Percentiles rank a stretch among this genome's conserved stretches.
Conservation (phyloP, 1,140 invertebrate genomes). For the Neodiprion fabricii region DNA sequence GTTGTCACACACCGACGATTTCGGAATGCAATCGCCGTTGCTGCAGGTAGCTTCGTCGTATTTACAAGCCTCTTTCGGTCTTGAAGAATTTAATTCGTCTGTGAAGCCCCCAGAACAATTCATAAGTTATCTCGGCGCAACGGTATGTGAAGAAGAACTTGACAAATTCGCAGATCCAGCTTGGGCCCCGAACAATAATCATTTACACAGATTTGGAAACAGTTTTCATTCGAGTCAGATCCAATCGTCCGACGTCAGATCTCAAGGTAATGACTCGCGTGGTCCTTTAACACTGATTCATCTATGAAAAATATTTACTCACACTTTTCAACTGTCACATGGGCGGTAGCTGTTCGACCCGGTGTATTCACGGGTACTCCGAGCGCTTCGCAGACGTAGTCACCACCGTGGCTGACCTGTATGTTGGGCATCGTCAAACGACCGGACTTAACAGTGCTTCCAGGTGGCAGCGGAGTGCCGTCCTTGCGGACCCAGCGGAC, state of each 20-base stretch:
- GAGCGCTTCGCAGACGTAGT: constrained; percentile 83
- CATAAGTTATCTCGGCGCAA: neutral
- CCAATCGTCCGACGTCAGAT: neutral
- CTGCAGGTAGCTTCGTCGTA: constrained; percentile 87
- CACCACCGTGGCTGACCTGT: constrained; percentile 75
- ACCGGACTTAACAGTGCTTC: constrained; percentile 74
- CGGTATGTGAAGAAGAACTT: neutral
- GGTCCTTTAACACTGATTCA: neutral
- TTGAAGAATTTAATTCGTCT: constrained; percentile 57
- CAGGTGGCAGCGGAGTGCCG: constrained; percentile 73
- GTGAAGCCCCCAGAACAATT: constrained; percentile 14
- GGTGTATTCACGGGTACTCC: constrained; percentile 66
- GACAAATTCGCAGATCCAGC: neutral
- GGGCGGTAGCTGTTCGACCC: constrained; percentile 68
- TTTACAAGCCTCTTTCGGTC: constrained; percentile 68
- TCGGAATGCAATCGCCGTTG: constrained; percentile 90
- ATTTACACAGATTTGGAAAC: constrained; percentile 3
- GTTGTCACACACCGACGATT: constrained; percentile 82
- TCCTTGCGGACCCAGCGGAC: constrained; percentile 80
- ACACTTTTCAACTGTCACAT: constrained; percentile 77
- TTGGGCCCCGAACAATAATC: constrained; percentile 1
- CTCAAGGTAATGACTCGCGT: neutral
- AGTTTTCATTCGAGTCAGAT: neutral
- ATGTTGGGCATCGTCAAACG: constrained; percentile 87
- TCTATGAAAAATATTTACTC: constrained; percentile 55